Conservation (phyloP, 2,797 vertebrate genomes). For the Trachops cirrhosus region DNA sequence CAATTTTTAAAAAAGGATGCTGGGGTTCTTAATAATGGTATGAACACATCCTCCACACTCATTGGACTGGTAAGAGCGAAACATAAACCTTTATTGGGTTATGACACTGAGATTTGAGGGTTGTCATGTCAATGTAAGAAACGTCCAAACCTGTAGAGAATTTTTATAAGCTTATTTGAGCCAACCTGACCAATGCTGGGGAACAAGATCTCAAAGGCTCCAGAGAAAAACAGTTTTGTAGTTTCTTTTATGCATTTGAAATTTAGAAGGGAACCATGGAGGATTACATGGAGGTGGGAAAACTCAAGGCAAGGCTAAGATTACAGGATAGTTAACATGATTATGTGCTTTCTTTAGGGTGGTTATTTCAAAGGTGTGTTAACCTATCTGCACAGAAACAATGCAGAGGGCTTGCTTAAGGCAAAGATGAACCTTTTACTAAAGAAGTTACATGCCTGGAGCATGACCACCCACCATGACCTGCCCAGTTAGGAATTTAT, state of each 20-base stretch:
- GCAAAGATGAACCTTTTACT: neutral
- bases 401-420: neutral
- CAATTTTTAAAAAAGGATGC: neutral
- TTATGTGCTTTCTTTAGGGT: neutral
- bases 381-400: neutral
- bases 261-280: neutral
- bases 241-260: neutral
- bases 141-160: neutral
- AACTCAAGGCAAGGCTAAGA: neutral
- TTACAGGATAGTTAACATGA: neutral
- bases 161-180: neutral
- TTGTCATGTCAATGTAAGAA: neutral
- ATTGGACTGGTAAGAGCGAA: neutral
- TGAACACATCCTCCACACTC: neutral
- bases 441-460: neutral
- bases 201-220: neutral
- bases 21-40: neutral
- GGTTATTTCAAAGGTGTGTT: neutral
- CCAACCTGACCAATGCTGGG: neutral
- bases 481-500: neutral
- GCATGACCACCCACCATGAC: neutral
- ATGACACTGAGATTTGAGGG: neutral
- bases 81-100: neutral
- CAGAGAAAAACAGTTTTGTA: neutral
- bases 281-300: neutral